Evolutionary conservation across 2,113 vertebrate genomes (phyloP), one percentile per base, ranked within the genome.

Genomic region (Porphyrio hochstetteri): DNA sequence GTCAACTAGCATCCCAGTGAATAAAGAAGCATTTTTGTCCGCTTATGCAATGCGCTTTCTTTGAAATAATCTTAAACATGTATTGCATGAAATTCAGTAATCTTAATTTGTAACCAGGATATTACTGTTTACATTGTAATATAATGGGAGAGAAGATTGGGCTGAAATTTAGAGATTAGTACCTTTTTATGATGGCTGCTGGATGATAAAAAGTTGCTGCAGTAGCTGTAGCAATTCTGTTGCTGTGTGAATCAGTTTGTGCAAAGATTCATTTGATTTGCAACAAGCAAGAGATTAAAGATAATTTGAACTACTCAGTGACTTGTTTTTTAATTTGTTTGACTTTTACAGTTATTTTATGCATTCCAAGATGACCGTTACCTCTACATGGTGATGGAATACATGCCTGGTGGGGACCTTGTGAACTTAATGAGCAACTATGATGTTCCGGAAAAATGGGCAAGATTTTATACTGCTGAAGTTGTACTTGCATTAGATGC

Each of bases 321-420:
- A 69, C 55, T 77, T 75, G 5, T 8, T 24, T 88, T 46, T 48
- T 86, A 86, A 29, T 60, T 86, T 82, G 9, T 88, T 87, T 96
- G 13, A 19, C 57, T 95, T 95, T 76, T 93, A 50, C 95, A 99
- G 99, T 98, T 99, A 78, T 99, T 99, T 97, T 99, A 99, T 12
- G 99, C 99, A 36, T 99, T 99, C 97, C 99, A 99, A 98, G 99
- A 99, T 95, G 98, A 99, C 93, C 99, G 99, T 88, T 99, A 99
- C 97, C 99, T 99, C 92, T 99, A 99, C 96, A 99, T 99, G 99
- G 99, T 99, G 96, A 99, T 99, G 99, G 99, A 99, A 86, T 99
- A 99, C 95, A 99, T 99, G 99, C 99, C 99, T 33, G 99, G 99
- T 17, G 99, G 99, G 40, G 99, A 99, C 96, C 98, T 99, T 93